These are phyloP conservation scores for Zhengitettix transpicula DNA, from an alignment of 2,888 invertebrate genomes.

Conservation along the genomic window DNA sequence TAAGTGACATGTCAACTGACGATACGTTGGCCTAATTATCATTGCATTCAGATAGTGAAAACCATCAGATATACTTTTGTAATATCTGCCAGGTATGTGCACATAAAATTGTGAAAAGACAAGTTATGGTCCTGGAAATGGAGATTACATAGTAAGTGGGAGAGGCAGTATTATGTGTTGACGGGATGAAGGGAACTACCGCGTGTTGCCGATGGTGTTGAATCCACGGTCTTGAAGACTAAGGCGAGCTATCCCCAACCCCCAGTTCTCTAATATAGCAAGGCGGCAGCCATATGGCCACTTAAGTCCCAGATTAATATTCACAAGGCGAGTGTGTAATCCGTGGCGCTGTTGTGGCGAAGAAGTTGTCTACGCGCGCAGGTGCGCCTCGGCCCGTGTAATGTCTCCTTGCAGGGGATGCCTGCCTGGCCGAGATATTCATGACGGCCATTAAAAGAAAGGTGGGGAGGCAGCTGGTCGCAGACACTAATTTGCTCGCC, in stretches of 20 bases:
- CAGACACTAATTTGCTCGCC: neutral
- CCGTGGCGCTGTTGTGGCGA: neutral
- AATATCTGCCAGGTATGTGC: no score
- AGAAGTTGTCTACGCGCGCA: neutral
- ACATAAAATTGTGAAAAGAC: no score
- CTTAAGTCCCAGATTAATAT: neutral
- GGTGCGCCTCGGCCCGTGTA: neutral
- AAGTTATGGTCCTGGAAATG: no score
- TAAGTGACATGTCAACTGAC: no score
- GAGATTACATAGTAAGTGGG: no score
- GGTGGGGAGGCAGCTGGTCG: neutral
- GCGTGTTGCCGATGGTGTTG: no score
- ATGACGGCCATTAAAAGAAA: neutral
- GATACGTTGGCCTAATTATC: no score
- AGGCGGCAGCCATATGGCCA: neutral
- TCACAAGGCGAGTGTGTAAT: neutral
- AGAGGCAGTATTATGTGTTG: no score
- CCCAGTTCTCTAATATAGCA: neutral
- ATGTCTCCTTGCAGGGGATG: neutral
- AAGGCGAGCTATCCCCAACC: neutral
- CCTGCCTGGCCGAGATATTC: neutral
- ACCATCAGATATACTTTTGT: no score
- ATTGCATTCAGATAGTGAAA: no score
- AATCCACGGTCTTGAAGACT: no score
- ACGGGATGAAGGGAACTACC: no score